Evolutionary conservation across 2,113 vertebrate genomes (phyloP), one percentile per base, ranked within the genome.

Genomic region (Pterophyllum scalare): DNA sequence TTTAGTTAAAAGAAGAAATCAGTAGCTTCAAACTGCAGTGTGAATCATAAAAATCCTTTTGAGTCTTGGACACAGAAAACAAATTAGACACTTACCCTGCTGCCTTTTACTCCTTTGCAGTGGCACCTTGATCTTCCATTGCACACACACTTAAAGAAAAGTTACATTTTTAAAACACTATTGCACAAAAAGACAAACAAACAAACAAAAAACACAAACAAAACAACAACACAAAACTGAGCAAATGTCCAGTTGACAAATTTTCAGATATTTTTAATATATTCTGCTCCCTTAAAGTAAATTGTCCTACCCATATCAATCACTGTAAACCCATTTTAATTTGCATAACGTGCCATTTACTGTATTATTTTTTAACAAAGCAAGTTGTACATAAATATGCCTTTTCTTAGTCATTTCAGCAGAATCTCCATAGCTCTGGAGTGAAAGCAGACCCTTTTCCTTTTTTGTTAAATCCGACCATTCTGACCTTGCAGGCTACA

Each of bases 51-150:
- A 49, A 49, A 49, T 49, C 46, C 46, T 49, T 6, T 6, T 52
- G 19, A 54, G 46, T 54, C 10, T 31, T n/a, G 0, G 0, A 54
- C 24, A 31, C 67, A 72, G 67, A 31, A 26, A 72, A 28, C n/a
- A 19, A 2, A 70, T 31, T 13, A 52, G 62, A 35, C 12, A 85
- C 93, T 89, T 67, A 94, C 93, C 90, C 78, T 87, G 87, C 4
- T 90, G 76, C 94, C 94, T 91, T 95, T 94, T 9, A 93, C 84
- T 65, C 92, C 93, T 24, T 49, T 40, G 79, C 93, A 94, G 80
- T 38, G 83, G 67, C 94, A 95, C 20, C 72, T 82, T 4, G 90
- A 87, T 59, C 11, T 91, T 75, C 90, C 82, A 20, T 9, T 87
- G 85, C 93, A 95, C 38, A 83, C 90, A 81, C 93, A 94, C 94